Percentiles rank a stretch among this genome's conserved stretches.
phyloP scores from a whole-genome alignment of 1,140 invertebrate species.

The honey bee (Apis mellifera) region Amel_HAv3.1 CM009936.2:9173001-9173500 shows the following conservation, averaged over 20 bases:
- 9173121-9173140: constrained; percentile 63
- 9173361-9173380: neutral
- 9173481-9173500: too few species aligned
- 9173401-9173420: too few species aligned
- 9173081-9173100: constrained; percentile 37
- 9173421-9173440: too few species aligned
- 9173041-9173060: constrained; percentile 55
- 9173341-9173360: neutral
- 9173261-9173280: constrained; percentile 34
- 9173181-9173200: neutral
- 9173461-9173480: too few species aligned
- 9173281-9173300: constrained; percentile 68
- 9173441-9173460: too few species aligned
- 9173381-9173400: too few species aligned
- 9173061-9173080: constrained; percentile 51
- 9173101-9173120: constrained; percentile 62
- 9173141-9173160: constrained; percentile 60
- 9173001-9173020: constrained; percentile 45
- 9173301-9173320: constrained; percentile 66
- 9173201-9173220: neutral
- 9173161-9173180: constrained; percentile 37
- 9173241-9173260: neutral
- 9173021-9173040: constrained; percentile 62
- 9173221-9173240: constrained; percentile 9
- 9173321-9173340: constrained; percentile 18